Base-by-base conservation (phyloP, 2,797 vertebrate species). In the Crocodylus rhombifer region DNA sequence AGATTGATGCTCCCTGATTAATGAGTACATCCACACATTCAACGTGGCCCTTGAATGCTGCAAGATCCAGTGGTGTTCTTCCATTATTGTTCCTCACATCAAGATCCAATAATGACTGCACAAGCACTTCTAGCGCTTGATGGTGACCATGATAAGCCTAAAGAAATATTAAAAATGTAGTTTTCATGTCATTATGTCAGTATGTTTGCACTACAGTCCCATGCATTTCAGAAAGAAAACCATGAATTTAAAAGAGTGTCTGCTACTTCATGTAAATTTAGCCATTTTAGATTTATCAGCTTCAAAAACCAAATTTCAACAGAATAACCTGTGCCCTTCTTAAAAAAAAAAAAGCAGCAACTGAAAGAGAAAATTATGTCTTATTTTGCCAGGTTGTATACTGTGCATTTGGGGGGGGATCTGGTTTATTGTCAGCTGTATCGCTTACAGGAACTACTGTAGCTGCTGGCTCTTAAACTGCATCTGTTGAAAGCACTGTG, bases 1-100 rank as follows among this genome's bases (percentile, higher is more conserved):
- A 97, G 95, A 99, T 99, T 36, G 99, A 99, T 80, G 99, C 99
- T 92, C 99, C 99, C 97, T 99, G 99, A 97, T 99, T 99, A 97
- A 99, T 99, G 51, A 99, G 98, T 91, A 99, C 99, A 71, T 99
- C 99, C 96, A 99, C 99, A 98, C 99, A 99, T 97, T 99, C 99
- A 76, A 99, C 98, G 0, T 99, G 99, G 88, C 99, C 99, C 95
- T 99, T 99, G 90, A 99, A 99, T 79, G 99, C 99, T 89, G 99
- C 99, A 94, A 99, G 98, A 95, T 99, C 99, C 95, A 99, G 94
- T 28, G 99, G 99, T 4, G 99, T 99, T 91, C 99, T 98, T 77
- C 99, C 99, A 16, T 99, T 99, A 87, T 97, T 97, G 90, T 99
- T 99, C 95, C 99, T 98, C 73, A 99, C 99, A 86, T 99, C 99